A percentile compares a stretch with the other conserved stretches of the same genome.
Evolutionary conservation across 1,140 invertebrate species (phyloP).

Genomic region (Drosophila sulfurigaster): DNA sequence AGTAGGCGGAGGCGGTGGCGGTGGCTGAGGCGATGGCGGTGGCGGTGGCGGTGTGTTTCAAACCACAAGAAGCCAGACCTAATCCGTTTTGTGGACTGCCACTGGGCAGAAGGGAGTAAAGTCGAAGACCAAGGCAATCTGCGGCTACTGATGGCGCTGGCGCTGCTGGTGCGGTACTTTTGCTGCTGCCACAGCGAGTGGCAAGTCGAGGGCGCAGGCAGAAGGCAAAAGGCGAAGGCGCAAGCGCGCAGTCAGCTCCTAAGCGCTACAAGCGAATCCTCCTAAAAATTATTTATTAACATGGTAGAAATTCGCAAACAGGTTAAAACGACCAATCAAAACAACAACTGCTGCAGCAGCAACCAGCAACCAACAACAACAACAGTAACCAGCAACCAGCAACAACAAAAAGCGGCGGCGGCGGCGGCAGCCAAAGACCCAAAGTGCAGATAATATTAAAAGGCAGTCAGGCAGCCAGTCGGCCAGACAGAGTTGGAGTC

Average conservation of each 20-base stretch:
- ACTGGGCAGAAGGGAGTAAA: conserved; percentile 12
- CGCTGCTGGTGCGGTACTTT: conserved; percentile 71
- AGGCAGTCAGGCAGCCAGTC: conserved; percentile 67
- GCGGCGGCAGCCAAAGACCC: conserved; percentile 77
- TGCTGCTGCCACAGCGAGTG: conserved; percentile 20
- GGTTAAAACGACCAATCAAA: conserved; percentile 82
- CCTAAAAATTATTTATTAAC: conserved; percentile 84
- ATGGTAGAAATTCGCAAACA: conserved; percentile 83
- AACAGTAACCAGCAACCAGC: conserved; percentile 24
- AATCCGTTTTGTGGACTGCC: conserved; percentile 44
- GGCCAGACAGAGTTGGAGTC: conserved; percentile 18
- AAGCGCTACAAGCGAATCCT: conserved; percentile 60
- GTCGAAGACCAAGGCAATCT: conserved; percentile 15
- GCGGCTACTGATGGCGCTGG: conserved; percentile 34
- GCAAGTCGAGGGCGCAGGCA: not conserved
- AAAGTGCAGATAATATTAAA: conserved; percentile 83
- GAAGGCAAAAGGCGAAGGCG: no score
- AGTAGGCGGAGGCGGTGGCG: not conserved
- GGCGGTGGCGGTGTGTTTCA: not conserved
- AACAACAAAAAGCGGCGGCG: conserved; percentile 61
- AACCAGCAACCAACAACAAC: conserved; percentile 27
- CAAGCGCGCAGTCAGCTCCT: not conserved
- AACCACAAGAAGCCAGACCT: conserved; percentile 49
- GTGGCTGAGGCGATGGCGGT: not conserved
- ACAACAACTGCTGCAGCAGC: conserved; percentile 49